Evolutionary conservation across 1,140 invertebrate species (phyloP).

Genomic region (Oncopeltus fasciatus): DNA sequence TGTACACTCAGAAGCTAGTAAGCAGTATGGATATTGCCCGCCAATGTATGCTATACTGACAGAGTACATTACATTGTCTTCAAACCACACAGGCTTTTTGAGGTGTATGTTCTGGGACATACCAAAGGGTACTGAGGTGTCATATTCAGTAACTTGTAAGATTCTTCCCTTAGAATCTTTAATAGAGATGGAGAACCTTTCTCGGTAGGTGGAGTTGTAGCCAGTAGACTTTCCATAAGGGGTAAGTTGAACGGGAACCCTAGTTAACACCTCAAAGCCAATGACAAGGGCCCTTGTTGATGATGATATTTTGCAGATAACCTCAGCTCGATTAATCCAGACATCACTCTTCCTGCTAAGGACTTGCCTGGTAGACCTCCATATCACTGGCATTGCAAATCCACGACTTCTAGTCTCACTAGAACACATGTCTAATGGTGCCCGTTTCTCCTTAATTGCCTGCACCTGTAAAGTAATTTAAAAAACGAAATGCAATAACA

Average conservation of each 20-base stretch:
- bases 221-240: neutral
- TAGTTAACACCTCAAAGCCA: conserved; percentile 21
- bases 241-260: neutral
- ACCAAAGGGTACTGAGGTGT: conserved; percentile 15
- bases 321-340: conserved; percentile 15
- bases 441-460: conserved; percentile 6
- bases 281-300: conserved; percentile 13
- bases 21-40: conserved; percentile 19
- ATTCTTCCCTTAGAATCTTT: conserved; percentile 18
- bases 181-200: conserved; percentile 13
- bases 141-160: conserved; percentile 12
- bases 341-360: conserved; percentile 8
- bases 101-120: conserved; percentile 13
- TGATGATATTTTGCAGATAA: conserved; percentile 10
- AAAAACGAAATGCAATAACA: no score
- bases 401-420: conserved; percentile 16
- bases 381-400: conserved; percentile 15
- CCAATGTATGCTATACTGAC: conserved; percentile 13
- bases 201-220: conserved; percentile 6
- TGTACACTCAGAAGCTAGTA: conserved; percentile 5
- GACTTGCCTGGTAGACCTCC: conserved; percentile 9
- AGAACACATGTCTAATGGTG: conserved; percentile 7
- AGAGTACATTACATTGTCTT: conserved; percentile 13
- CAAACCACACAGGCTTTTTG: conserved; percentile 18
- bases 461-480: neutral